A percentile compares a stretch with the other conserved stretches of the same genome.
phyloP scores from a whole-genome alignment of 2,888 invertebrate genomes.

The Patella pellucida region DNA sequence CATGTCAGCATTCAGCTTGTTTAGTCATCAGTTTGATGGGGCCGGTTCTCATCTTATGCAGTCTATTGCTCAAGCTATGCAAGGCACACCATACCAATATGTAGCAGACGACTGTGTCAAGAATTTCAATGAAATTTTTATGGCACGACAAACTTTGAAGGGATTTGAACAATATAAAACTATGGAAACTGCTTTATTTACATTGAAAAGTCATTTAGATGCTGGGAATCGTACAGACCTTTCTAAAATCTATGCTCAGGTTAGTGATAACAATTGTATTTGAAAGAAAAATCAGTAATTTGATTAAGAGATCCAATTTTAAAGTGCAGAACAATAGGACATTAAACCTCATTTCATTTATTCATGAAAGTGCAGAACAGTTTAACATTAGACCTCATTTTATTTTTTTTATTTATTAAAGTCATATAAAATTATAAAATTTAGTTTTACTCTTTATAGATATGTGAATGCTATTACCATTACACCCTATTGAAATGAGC shows the following conservation, averaged over 20 bases:
- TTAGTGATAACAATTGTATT: conserved; percentile 15
- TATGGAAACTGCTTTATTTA: conserved; percentile 39
- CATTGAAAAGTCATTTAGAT: conserved; percentile 32
- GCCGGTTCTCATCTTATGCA: conserved; percentile 52
- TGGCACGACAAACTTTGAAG: conserved; percentile 32
- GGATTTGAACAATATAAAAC: conserved; percentile 37
- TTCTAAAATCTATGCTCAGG: conserved; percentile 36
- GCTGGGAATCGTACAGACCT: conserved; percentile 29
- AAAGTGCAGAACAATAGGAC: background rate
- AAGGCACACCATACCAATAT: conserved; percentile 42
- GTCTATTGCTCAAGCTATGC: conserved; percentile 40
- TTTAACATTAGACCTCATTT: no score
- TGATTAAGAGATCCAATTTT: background rate
- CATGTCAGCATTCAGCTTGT: conserved; percentile 41
- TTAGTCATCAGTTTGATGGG: conserved; percentile 45
- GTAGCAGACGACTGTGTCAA: conserved; percentile 40
- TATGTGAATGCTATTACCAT: no score
- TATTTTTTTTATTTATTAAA: no score
- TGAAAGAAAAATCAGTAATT: background rate
- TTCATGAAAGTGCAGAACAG: no score
- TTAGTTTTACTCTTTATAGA: no score
- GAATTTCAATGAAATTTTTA: conserved; percentile 37
- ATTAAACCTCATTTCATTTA: background rate
- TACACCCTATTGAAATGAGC: no score
- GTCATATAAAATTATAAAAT: no score